Evolutionary conservation across 2,797 vertebrate species (phyloP).

Genomic region (Remorina albescens): DNA sequence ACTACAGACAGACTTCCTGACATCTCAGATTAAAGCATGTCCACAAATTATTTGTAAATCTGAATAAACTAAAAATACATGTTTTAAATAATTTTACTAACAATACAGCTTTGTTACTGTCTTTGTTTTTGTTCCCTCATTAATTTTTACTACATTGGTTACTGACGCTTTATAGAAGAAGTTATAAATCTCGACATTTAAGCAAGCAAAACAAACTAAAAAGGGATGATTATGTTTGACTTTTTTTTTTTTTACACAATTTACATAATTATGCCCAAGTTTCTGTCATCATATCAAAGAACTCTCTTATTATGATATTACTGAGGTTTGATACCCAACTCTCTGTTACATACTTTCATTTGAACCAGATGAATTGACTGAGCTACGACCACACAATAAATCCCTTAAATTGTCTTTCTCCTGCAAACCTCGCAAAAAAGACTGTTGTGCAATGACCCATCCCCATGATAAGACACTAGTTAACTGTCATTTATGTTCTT

Average conservation of each 20-base stretch:
- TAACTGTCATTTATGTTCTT: conserved; percentile 79
- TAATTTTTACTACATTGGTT: no score
- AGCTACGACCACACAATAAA: not conserved
- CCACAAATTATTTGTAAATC: not conserved
- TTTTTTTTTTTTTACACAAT: no score
- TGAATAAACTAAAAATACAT: not conserved
- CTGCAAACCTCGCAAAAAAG: not conserved
- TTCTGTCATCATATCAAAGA: not conserved
- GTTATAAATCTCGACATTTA: not conserved
- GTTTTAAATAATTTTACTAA: not conserved
- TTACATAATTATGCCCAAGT: no score
- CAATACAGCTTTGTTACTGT: no score
- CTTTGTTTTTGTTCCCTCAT: no score
- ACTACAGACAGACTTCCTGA: no score
- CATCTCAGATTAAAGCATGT: not conserved
- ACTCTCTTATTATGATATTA: not conserved
- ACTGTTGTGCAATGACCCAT: conserved; percentile 5
- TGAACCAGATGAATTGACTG: not conserved
- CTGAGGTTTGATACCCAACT: not conserved
- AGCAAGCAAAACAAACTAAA: not conserved
- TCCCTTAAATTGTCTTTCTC: not conserved
- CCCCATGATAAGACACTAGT: conserved; percentile 85
- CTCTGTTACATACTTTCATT: not conserved
- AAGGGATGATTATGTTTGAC: not conserved
- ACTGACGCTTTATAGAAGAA: no score